Evolutionary conservation across 2,888 invertebrate genomes (phyloP), one percentile per base, ranked within the genome.

Genomic region (Polydrusus cervinus): DNA sequence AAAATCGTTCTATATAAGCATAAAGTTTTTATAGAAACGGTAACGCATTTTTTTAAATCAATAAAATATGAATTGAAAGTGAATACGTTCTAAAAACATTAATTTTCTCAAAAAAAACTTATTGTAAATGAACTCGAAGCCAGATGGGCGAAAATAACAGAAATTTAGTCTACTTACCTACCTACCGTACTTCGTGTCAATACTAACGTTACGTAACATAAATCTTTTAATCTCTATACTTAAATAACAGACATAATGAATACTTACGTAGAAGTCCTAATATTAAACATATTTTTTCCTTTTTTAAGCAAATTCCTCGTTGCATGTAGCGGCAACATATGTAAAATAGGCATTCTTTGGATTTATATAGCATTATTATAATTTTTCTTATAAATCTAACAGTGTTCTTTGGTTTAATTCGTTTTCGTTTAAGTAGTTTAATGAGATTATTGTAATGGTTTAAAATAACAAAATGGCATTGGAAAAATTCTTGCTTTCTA

Each of bases 131-230:
- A 25, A 53, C 16, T 7, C 3, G 34, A n/a, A 55, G 55, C 38
- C 57, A 16, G 9, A 60, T 38, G 57, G 16, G 18, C 14, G 34
- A 14, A 14, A 60, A 38, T 38, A 38, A 60, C 57, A 34, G 30
- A 55, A 53, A 53, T n/a, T 55, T 14, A 34, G 57, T 38, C 40
- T 60, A 38, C 49, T 61, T 70, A 70, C 61, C 49, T 70, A 70
- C 61, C 49, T 70, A 61, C 61, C 18, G 61, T 61, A 60, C 38
- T 61, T 70, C 49, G 38, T 11, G 57, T 38, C 30, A 11, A 34
- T 55, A 34, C 9, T 14, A 16, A 38, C 38, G 57, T 38, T 38
- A 3, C 40, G 16, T 3, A 9, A 9, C 30, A 55, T 34, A 57
- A 14, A 51, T 51, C 9, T 20, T 20, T 55, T 25, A 55, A 55